Conservation (phyloP, 2,113 vertebrate species). For the Paraplagusia blochii region DNA sequence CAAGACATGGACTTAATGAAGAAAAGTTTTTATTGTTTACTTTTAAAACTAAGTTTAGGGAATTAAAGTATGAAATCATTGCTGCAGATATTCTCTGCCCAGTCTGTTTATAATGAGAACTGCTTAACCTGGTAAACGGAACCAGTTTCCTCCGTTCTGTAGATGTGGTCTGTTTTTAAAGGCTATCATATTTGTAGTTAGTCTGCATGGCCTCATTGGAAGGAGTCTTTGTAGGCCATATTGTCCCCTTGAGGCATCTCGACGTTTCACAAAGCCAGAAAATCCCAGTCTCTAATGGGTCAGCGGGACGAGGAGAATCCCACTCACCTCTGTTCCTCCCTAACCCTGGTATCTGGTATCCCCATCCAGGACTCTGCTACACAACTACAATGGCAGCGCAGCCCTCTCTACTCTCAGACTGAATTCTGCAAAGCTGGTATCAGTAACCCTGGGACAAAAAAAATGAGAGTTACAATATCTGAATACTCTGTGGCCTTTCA, state of each 20-base stretch:
- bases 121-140: background rate
- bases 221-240: conserved; percentile 38
- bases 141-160: background rate
- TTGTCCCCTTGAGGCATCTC: conserved; percentile 39
- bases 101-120: background rate
- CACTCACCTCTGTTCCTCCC: conserved; percentile 20
- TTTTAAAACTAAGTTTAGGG: no score
- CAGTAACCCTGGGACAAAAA: conserved; percentile 64
- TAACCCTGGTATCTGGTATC: conserved; percentile 45
- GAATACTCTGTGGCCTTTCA: conserved; percentile 64
- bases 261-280: conserved; percentile 35
- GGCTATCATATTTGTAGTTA: conserved; percentile 25
- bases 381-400: conserved; percentile 36
- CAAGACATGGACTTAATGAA: no score
- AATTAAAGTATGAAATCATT: background rate
- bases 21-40: no score
- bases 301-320: conserved; percentile 41
- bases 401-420: conserved; percentile 42
- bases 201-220: conserved; percentile 21
- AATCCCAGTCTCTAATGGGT: conserved; percentile 40
- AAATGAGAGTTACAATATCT: conserved; percentile 64
- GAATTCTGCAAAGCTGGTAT: conserved; percentile 52
- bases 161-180: conserved; percentile 17
- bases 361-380: conserved; percentile 54
- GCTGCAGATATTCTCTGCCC: background rate